Conservation (phyloP, 2,888 invertebrate genomes). For the Hypomecis punctinalis region DNA sequence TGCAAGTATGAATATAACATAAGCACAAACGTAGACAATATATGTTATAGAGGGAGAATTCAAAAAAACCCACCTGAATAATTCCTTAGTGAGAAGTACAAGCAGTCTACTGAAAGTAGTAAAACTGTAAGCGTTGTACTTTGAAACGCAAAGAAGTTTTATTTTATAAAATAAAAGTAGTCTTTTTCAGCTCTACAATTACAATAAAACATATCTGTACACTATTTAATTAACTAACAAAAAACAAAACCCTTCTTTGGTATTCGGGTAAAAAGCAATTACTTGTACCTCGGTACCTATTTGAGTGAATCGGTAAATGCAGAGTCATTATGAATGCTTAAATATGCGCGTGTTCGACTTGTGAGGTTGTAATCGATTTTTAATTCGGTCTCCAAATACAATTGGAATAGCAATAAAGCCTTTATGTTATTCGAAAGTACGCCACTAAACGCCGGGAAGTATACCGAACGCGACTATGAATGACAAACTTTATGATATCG, state of each 20-base stretch:
- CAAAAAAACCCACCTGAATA: no score
- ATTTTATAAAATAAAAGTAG: no score
- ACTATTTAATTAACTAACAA: neutral
- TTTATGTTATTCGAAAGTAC: slow-evolving; percentile 33
- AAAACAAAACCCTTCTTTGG: neutral
- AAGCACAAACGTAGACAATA: no score
- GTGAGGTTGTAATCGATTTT: slow-evolving; percentile 40
- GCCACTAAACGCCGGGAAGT: slow-evolving; percentile 36
- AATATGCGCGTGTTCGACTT: slow-evolving; percentile 23
- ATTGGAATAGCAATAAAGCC: slow-evolving; percentile 33
- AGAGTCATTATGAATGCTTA: slow-evolving; percentile 8
- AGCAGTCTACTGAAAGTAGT: no score
- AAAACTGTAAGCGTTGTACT: no score
- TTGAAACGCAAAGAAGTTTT: no score
- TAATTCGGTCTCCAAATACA: slow-evolving; percentile 43
- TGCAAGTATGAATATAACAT: no score
- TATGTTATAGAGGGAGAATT: no score
- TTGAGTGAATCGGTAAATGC: neutral
- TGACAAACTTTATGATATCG: slow-evolving; percentile 43
- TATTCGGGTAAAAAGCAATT: neutral
- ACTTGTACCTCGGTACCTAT: neutral
- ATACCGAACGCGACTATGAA: slow-evolving; percentile 39
- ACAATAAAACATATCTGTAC: neutral
- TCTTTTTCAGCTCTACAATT: no score
- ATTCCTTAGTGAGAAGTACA: no score